A percentile compares a stretch with the other conserved stretches of the same genome.
Conservation (phyloP, 2,888 invertebrate species). For the Polyommatus iphigenia region DNA sequence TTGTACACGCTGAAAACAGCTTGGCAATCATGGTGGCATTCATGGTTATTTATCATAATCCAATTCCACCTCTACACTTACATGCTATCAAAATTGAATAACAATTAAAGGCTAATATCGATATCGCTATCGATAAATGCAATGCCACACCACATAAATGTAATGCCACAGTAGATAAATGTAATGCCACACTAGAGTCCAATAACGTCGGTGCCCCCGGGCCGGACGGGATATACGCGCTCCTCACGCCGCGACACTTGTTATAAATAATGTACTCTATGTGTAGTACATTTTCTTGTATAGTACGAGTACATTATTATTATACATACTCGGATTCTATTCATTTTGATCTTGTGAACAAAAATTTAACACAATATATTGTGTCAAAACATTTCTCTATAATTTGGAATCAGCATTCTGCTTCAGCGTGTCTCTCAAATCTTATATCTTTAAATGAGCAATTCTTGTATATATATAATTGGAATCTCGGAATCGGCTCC, state of each 20-base stretch:
- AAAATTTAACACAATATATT: too few relatives aligned
- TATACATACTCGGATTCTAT: not conserved
- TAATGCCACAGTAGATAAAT: conserved; percentile 31
- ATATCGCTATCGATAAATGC: conserved; percentile 33
- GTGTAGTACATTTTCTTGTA: conserved; percentile 27
- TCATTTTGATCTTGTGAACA: not conserved
- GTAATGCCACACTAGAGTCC: conserved; percentile 34
- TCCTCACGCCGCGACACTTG: conserved; percentile 51
- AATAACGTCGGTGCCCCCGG: conserved; percentile 36
- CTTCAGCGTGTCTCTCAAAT: too few relatives aligned
- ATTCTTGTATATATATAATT: too few relatives aligned
- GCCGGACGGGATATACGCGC: conserved; percentile 44
- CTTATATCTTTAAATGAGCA: too few relatives aligned
- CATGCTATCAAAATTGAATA: conserved; percentile 29
- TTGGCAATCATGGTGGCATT: too few relatives aligned
- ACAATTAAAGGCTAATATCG: conserved; percentile 34
- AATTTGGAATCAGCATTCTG: too few relatives aligned
- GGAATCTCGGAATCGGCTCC: too few relatives aligned
- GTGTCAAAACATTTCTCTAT: too few relatives aligned
- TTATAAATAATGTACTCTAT: conserved; percentile 45
- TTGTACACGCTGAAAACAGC: too few relatives aligned
- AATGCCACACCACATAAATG: conserved; percentile 27
- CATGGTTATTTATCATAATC: not conserved
- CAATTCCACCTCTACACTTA: not conserved
- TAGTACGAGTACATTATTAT: not conserved